Evolutionary conservation across 1,140 invertebrate genomes (phyloP).

Genomic region (Pogonomyrmex barbatus): DNA sequence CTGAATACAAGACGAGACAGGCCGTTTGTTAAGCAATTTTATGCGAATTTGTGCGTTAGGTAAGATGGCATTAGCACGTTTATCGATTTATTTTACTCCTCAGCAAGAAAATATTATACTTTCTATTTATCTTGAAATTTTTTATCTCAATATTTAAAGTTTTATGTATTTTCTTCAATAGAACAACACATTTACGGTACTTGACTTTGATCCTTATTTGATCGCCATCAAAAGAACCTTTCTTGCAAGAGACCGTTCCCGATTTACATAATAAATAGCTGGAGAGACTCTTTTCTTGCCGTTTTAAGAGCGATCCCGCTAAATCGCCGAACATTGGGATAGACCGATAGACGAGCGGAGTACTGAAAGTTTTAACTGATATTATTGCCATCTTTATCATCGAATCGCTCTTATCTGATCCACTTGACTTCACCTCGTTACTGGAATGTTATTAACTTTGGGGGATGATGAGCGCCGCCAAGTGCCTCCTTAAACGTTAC

Average conservation of each 20-base stretch:
- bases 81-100: background rate
- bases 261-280: slow-evolving; percentile 53
- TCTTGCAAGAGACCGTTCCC: slow-evolving; percentile 3
- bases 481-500: slow-evolving; percentile 35
- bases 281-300: background rate
- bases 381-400: slow-evolving; percentile 62
- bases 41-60: background rate
- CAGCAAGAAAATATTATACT: background rate
- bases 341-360: slow-evolving; percentile 28
- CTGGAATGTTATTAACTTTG: slow-evolving; percentile 58
- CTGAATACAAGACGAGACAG: slow-evolving; percentile 7
- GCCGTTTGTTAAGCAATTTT: background rate
- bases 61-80: background rate
- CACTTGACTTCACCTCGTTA: slow-evolving; percentile 49
- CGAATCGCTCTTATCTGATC: slow-evolving; percentile 50
- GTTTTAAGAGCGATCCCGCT: slow-evolving; percentile 20
- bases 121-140: slow-evolving; percentile 11
- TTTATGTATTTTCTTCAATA: slow-evolving; percentile 38
- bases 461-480: slow-evolving; percentile 51
- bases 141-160: background rate
- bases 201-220: slow-evolving; percentile 29
- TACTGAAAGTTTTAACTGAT: slow-evolving; percentile 49
- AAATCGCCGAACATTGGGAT: slow-evolving; percentile 29
- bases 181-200: slow-evolving; percentile 29
- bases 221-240: slow-evolving; percentile 25